These are phyloP conservation scores for Oligia latruncula DNA, from an alignment of 2,888 invertebrate species.

Conservation along the genomic window DNA sequence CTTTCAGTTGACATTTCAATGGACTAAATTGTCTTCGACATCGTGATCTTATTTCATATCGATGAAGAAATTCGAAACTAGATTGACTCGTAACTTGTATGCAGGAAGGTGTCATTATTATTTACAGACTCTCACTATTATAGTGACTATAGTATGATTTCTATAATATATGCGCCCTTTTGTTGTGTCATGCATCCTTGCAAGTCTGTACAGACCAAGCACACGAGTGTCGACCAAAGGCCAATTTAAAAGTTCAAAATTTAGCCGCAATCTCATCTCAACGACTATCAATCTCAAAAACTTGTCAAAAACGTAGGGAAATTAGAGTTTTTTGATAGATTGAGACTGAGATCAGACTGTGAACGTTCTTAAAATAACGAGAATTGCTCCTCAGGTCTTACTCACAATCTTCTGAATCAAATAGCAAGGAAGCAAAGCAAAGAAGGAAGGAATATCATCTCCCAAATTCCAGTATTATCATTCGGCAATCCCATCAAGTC, in stretches of 20 bases:
- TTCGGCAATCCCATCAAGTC: neutral
- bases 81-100: neutral
- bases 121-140: too few relatives aligned
- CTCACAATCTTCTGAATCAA: neutral
- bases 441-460: neutral
- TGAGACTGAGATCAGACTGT: too few relatives aligned
- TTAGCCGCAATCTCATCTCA: too few relatives aligned
- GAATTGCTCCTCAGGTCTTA: neutral
- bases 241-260: too few relatives aligned
- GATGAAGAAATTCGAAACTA: neutral
- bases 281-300: too few relatives aligned
- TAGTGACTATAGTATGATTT: neutral
- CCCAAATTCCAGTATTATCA: too few relatives aligned
- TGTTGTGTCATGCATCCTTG: neutral
- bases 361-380: too few relatives aligned
- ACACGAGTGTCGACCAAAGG: too few relatives aligned
- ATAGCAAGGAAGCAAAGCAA: neutral
- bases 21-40: neutral
- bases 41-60: neutral
- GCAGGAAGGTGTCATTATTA: neutral
- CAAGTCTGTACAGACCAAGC: too few relatives aligned
- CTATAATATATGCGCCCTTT: neutral
- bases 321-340: too few relatives aligned
- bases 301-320: too few relatives aligned
- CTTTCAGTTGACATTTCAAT: constrained; percentile 25